Conservation (phyloP, 2,888 invertebrate genomes). For the Thereva unica region DNA sequence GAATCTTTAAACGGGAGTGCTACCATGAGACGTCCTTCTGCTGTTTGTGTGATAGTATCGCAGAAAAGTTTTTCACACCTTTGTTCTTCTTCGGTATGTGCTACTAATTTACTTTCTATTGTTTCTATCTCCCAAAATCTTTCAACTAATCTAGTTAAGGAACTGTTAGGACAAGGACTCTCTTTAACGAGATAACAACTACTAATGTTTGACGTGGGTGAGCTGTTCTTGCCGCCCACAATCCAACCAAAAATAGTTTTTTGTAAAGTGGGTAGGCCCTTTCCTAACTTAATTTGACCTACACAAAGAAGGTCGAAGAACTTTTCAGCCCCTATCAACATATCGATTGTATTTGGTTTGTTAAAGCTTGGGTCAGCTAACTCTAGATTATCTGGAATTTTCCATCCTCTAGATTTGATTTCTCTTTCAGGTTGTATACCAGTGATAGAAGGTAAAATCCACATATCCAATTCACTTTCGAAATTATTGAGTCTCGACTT, state of each 20-base stretch:
- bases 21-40: constrained; percentile 21
- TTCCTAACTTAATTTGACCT: constrained; percentile 18
- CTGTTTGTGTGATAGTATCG: not conserved
- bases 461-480: not conserved
- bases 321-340: constrained; percentile 2
- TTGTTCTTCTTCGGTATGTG: constrained; percentile 16
- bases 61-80: constrained; percentile 27
- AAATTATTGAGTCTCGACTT: not conserved
- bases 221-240: not conserved
- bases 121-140: constrained; percentile 34
- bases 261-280: constrained; percentile 4
- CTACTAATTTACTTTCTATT: not conserved
- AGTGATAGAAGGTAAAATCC: not conserved
- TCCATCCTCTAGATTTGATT: not conserved
- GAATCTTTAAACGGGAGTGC: constrained; percentile 35
- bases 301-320: constrained; percentile 3
- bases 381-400: not conserved
- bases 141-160: constrained; percentile 1
- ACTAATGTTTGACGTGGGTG: not conserved
- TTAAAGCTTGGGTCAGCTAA: constrained; percentile 6
- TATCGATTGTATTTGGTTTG: constrained; percentile 1
- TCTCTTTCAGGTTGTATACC: not conserved
- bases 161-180: not conserved
- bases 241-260: constrained; percentile 21
- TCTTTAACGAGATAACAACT: not conserved